phyloP scores from a whole-genome alignment of 1,140 invertebrate species.

The Drosophila subobscura region DNA sequence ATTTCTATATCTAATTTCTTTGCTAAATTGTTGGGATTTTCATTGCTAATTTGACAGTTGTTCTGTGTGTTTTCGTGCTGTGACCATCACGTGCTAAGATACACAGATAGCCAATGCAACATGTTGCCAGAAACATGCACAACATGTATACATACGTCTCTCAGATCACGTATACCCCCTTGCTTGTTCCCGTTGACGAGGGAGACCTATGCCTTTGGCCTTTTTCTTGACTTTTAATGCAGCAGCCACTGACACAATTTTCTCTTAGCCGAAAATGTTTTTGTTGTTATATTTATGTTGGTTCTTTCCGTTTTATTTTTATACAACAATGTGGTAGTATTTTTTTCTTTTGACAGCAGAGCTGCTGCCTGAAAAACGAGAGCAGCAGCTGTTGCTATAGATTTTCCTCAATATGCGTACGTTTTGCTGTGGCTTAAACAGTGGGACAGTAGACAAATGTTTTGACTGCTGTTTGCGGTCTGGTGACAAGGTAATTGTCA shows the following conservation, averaged over 20 bases:
- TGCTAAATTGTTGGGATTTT: slow-evolving; percentile 15
- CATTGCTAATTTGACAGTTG: slow-evolving; percentile 24
- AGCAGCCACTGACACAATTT: slow-evolving; percentile 72
- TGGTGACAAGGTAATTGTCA: background rate
- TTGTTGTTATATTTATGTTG: slow-evolving; percentile 29
- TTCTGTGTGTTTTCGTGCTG: background rate
- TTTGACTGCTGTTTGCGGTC: slow-evolving; percentile 34
- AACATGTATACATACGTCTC: slow-evolving; percentile 20
- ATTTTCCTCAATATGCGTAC: slow-evolving; percentile 41
- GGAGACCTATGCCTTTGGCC: slow-evolving; percentile 50
- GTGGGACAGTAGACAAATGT: slow-evolving; percentile 5
- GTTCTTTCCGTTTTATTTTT: slow-evolving; percentile 69
- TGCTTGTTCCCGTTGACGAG: background rate
- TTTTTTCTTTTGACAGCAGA: slow-evolving; percentile 53
- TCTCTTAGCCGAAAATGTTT: slow-evolving; percentile 22
- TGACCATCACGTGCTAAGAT: slow-evolving; percentile 30
- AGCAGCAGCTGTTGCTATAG: slow-evolving; percentile 61
- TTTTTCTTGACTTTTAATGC: slow-evolving; percentile 48
- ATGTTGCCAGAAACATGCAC: slow-evolving; percentile 39
- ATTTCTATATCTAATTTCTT: slow-evolving; percentile 13
- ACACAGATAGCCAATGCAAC: slow-evolving; percentile 11
- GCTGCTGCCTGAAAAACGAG: slow-evolving; percentile 56
- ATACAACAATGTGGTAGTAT: slow-evolving; percentile 45
- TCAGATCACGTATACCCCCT: slow-evolving; percentile 40
- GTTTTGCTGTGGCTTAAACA: slow-evolving; percentile 13